Percentiles rank a stretch among this genome's conserved stretches.
phyloP scores from a whole-genome alignment of 2,113 vertebrate genomes.

The Typhlomys cinereus region DNA sequence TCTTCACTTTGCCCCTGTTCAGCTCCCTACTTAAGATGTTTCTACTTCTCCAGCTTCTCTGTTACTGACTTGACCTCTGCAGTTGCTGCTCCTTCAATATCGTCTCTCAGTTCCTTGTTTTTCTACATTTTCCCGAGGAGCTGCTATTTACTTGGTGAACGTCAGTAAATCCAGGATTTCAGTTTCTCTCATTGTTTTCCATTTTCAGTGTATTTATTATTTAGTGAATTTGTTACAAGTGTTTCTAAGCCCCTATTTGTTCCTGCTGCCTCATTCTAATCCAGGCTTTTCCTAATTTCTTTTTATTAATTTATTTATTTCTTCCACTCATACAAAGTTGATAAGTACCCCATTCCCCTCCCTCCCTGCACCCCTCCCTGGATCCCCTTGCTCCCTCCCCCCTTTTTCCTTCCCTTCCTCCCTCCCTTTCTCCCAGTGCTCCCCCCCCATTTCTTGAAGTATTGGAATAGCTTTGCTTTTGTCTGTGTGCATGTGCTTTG shows the following conservation, averaged over 20 bases:
- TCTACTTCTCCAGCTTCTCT: not conserved
- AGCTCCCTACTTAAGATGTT: not conserved
- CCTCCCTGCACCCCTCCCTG: too few species aligned
- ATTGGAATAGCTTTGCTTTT: too few species aligned
- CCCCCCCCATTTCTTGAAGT: too few species aligned
- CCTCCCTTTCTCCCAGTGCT: too few species aligned
- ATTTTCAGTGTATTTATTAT: not conserved
- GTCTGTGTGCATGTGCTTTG: too few species aligned
- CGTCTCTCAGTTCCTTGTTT: not conserved
- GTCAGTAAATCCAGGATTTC: not conserved
- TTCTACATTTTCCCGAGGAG: not conserved
- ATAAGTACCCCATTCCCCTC: too few species aligned
- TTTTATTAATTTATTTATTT: too few species aligned
- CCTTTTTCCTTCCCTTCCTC: too few species aligned
- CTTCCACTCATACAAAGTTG: too few species aligned
- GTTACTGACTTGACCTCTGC: not conserved
- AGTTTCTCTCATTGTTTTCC: not conserved
- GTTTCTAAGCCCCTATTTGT: not conserved
- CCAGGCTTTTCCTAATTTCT: not conserved
- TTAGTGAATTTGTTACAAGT: not conserved
- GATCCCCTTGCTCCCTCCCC: too few species aligned
- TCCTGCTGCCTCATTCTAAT: not conserved
- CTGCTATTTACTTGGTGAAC: not conserved
- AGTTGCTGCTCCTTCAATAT: not conserved
- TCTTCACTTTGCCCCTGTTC: not conserved